Conservation (phyloP, 2,113 vertebrate species). For the Corvus cornix region DNA sequence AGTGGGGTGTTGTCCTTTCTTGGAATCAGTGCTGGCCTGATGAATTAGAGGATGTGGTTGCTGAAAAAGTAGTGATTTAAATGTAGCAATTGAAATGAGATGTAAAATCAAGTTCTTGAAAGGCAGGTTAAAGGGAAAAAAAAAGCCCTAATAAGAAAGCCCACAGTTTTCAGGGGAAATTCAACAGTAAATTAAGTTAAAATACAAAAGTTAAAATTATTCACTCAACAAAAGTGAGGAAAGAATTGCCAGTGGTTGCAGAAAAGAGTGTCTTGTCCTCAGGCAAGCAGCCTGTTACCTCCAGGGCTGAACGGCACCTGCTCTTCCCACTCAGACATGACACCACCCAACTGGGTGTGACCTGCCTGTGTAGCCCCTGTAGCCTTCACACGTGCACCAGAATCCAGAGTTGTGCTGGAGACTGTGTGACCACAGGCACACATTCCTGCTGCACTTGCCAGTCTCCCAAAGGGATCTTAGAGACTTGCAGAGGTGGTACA, state of each 20-base stretch:
- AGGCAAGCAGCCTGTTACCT: not conserved
- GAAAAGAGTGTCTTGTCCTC: not conserved
- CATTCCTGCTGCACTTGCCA: not conserved
- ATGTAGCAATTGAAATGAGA: not conserved
- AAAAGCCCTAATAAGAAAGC: not conserved
- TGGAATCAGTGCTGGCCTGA: not conserved
- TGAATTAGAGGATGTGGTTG: not conserved
- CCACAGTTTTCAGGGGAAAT: not conserved
- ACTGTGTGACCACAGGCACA: not conserved
- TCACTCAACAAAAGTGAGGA: not conserved
- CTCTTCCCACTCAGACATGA: not conserved
- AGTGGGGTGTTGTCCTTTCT: not conserved
- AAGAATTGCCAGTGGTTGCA: not conserved
- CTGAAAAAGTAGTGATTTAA: not conserved
- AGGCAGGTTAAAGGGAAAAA: not conserved
- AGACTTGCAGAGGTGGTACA: not conserved
- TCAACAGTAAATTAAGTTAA: not conserved
- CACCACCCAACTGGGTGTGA: not conserved
- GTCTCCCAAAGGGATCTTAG: not conserved
- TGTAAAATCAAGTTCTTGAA: not conserved
- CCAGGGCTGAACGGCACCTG: not conserved
- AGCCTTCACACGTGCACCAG: not conserved
- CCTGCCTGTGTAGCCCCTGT: not conserved
- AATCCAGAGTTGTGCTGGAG: not conserved
- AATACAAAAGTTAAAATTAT: not conserved